These are phyloP conservation scores for Oscheius sp. DNA, from an alignment of 1,140 invertebrate species.

Conservation along the genomic window DNA sequence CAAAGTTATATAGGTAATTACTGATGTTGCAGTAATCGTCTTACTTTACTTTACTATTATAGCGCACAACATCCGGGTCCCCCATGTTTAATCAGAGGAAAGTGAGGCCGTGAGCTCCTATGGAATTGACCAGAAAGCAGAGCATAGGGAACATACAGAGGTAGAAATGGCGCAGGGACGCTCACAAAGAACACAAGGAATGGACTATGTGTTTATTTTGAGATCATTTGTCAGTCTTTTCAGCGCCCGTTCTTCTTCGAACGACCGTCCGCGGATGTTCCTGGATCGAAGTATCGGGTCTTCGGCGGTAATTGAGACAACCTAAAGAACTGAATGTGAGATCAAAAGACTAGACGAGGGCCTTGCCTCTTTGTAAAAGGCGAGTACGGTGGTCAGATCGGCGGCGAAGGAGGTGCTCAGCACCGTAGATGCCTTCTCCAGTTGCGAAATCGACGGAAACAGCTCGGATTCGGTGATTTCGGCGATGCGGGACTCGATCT, in stretches of 20 bases:
- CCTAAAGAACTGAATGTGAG: not conserved
- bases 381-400: not conserved
- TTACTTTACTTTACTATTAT: no score
- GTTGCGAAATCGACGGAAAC: not conserved
- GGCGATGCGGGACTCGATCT: not conserved
- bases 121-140: no score
- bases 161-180: no score
- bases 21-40: no score
- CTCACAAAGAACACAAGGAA: no score
- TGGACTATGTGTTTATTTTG: no score
- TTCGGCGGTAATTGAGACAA: not conserved
- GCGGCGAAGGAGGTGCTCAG: not conserved
- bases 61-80: no score
- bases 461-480: not conserved
- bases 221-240: not conserved
- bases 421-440: not conserved
- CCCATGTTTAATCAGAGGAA: no score
- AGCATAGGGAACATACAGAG: no score
- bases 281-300: not conserved
- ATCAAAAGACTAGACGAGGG: not conserved
- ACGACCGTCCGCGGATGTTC: not conserved
- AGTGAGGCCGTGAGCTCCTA: no score
- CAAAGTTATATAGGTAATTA: no score
- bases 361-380: not conserved
- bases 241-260: not conserved